Base-by-base conservation (phyloP, 2,888 invertebrate species). In the Cancer borealis region DNA sequence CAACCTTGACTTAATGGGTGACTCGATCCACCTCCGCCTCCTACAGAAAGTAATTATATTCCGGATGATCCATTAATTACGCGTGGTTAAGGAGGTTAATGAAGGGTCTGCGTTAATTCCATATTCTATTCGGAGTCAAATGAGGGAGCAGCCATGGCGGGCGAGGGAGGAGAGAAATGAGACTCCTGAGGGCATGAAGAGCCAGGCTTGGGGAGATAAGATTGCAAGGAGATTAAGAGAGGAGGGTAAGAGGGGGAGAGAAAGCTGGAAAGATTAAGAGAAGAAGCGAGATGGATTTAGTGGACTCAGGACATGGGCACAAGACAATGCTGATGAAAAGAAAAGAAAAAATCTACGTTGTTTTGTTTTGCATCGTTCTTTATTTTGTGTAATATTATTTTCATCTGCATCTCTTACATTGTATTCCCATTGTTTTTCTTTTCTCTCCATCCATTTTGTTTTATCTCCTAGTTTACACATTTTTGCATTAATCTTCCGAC, bases 51-150 rank as follows among this genome's bases (percentile, higher is more conserved):
- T 84, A 84, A 84, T 84, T 30, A 84, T 39, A 12, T 84, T 14
- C 84, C 84, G 39, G 14, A 84, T 39, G 84, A 84, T 39, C 84
- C 84, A 84, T 84, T 30, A 30, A 84, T 84, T 84, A 84, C 84
- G 84, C 84, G 84, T 10, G 84, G 84, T 39, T 84, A 84, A 84
- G 84, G 84, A 39, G 84, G 39, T 30, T 84, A 84, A 84, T 84
- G 84, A 84, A 84, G 84, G 84, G 84, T 30, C 84, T 84, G 12
- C 84, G 84, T 84, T 73, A 84, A 84, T 84, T 84, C 39, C 84
- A 84, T 84, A 84, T 39, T 84, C 84, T 39, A 84, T 84, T 84
- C 84, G 39, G 39, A 84, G 84, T 84, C 84, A 84, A 79, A 84
- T 84, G 84, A 84, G 84, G 84, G 39, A 14, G 39, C 84, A 84